Conservation (phyloP, 2,797 vertebrate species). For the Lagorchestes hirsutus region DNA sequence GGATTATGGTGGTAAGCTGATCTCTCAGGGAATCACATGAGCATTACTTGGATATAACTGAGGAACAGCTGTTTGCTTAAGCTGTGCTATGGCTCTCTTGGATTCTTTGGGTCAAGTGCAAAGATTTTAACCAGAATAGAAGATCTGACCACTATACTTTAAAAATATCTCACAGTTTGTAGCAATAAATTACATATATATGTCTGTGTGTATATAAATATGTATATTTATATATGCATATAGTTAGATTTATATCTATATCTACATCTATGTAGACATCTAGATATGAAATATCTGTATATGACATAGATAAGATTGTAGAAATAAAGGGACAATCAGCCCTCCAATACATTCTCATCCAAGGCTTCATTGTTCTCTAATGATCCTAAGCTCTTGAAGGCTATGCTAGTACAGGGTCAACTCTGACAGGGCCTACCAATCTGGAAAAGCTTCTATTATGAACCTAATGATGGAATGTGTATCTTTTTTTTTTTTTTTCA, state of each 20-base stretch:
- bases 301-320: not conserved
- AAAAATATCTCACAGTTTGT: not conserved
- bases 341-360: not conserved
- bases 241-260: too few species aligned
- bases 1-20: not conserved
- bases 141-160: not conserved
- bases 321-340: not conserved
- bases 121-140: not conserved
- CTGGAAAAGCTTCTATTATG: not conserved
- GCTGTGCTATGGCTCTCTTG: not conserved
- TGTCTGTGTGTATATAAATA: too few species aligned
- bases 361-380: not conserved
- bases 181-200: not conserved
- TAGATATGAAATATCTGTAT: not conserved
- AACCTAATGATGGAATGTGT: not conserved
- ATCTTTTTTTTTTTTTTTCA: not conserved
- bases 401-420: not conserved
- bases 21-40: constrained; percentile 10
- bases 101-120: not conserved
- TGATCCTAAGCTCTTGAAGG: not conserved
- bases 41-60: constrained; percentile 8
- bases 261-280: not conserved
- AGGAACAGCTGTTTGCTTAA: constrained; percentile 13
- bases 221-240: too few species aligned
- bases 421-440: not conserved